phyloP scores from a whole-genome alignment of 1,140 invertebrate species.

The Drosophila hydei region DNA sequence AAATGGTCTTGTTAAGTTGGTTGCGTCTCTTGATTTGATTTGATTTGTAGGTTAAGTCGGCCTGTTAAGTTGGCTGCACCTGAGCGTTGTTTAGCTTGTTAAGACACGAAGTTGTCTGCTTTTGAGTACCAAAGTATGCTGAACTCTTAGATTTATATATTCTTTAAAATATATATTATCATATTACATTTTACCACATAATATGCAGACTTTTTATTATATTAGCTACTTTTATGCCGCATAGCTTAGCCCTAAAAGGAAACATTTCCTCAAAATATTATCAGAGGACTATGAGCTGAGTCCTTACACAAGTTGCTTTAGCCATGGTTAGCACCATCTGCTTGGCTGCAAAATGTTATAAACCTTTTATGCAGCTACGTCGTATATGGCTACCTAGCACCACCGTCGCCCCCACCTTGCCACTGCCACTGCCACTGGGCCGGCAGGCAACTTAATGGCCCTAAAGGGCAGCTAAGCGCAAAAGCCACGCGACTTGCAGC shows the following conservation, averaged over 20 bases:
- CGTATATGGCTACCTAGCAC: not conserved
- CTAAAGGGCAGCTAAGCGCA: slow-evolving; percentile 55
- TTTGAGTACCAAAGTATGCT: no score
- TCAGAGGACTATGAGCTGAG: no score
- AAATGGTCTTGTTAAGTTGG: no score
- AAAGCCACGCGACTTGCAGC: slow-evolving; percentile 29
- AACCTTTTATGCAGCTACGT: slow-evolving; percentile 8
- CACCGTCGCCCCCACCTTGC: no score
- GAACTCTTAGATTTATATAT: no score
- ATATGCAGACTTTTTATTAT: not conserved
- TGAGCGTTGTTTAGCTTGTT: not conserved
- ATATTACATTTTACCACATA: no score
- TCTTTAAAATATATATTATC: no score
- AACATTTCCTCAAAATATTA: no score
- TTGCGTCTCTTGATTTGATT: not conserved
- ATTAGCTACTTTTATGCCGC: not conserved
- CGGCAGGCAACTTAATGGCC: slow-evolving; percentile 63
- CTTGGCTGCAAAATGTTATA: not conserved
- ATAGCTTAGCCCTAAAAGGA: no score
- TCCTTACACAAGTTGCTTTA: no score
- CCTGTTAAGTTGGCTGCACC: not conserved
- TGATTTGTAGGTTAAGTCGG: not conserved
- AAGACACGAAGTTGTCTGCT: no score
- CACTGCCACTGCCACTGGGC: slow-evolving; percentile 7
- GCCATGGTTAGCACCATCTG: not conserved